Percentiles rank a stretch among this genome's conserved stretches.
Conservation (phyloP, 2,888 invertebrate species). For the Teleiodes luculella region DNA sequence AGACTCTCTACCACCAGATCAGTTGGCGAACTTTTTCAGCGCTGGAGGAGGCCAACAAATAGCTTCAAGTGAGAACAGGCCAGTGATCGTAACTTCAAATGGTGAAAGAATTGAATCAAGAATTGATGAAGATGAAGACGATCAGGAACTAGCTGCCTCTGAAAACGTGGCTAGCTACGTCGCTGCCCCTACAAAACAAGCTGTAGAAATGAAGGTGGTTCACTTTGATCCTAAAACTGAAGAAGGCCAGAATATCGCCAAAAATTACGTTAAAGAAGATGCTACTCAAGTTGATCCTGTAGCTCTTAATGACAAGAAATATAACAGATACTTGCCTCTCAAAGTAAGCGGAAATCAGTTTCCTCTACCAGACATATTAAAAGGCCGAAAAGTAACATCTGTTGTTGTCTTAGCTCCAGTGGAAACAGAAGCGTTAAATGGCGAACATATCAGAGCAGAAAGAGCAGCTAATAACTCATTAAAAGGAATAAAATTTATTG, state of each 20-base stretch:
- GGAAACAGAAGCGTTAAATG: conserved; percentile 81
- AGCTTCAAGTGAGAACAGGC: conserved; percentile 83
- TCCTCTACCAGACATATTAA: conserved; percentile 87
- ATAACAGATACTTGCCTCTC: conserved; percentile 89
- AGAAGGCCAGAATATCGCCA: conserved; percentile 84
- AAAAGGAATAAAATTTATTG: conserved; percentile 85
- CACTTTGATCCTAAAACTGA: conserved; percentile 87
- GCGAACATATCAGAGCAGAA: conserved; percentile 71
- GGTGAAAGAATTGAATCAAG: conserved; percentile 77
- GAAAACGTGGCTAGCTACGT: conserved; percentile 67
- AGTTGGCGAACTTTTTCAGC: conserved; percentile 90
- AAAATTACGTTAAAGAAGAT: conserved; percentile 84
- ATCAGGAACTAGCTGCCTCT: conserved; percentile 77
- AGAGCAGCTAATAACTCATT: conserved; percentile 76
- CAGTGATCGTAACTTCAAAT: conserved; percentile 82
- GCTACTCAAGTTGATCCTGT: conserved; percentile 87
- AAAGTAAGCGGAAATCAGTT: conserved; percentile 92
- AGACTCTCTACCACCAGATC: conserved; percentile 90
- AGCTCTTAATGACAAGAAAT: conserved; percentile 84
- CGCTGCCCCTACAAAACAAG: conserved; percentile 67
- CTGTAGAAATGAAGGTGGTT: conserved; percentile 91
- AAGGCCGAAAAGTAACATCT: conserved; percentile 88
- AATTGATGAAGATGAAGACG: conserved; percentile 64
- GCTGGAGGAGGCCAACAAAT: conserved; percentile 89
- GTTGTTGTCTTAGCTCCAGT: conserved; percentile 92